These are phyloP conservation scores for Leptocoma aspasia DNA, from an alignment of 2,113 vertebrate species.

Conservation along the genomic window DNA sequence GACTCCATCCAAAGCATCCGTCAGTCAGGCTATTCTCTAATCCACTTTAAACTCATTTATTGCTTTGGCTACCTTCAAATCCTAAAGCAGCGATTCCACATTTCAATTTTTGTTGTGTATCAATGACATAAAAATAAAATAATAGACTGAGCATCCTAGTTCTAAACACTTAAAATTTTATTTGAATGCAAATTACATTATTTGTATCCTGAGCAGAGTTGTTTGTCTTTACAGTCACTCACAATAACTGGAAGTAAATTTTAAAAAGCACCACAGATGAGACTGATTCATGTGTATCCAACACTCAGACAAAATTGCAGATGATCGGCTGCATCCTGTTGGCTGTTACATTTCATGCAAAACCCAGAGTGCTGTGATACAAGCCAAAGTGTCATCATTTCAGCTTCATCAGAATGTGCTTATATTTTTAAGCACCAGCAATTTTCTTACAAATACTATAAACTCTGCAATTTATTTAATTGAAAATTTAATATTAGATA, in stretches of 20 bases:
- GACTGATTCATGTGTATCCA: not conserved
- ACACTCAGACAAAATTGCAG: not conserved
- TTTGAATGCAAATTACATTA: conserved; percentile 38
- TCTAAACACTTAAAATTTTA: conserved; percentile 3
- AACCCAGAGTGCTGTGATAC: not conserved
- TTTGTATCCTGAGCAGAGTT: conserved; percentile 11
- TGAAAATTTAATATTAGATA: not conserved
- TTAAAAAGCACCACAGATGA: not conserved
- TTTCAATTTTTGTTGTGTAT: not conserved
- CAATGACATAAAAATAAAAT: not conserved
- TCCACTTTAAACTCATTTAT: not conserved
- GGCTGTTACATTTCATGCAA: not conserved
- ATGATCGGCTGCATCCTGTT: not conserved
- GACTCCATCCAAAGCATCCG: not conserved
- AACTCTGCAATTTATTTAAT: conserved; percentile 27
- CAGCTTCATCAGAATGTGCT: not conserved
- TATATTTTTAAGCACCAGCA: conserved; percentile 6
- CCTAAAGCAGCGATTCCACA: not conserved
- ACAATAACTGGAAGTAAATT: not conserved
- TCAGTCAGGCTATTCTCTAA: not conserved
- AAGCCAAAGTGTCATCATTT: not conserved
- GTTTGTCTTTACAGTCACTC: not conserved
- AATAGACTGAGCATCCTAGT: not conserved
- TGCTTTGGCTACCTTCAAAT: not conserved
- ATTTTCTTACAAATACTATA: not conserved